A percentile compares a stretch with the other conserved stretches of the same genome.
Conservation (phyloP, 2,797 vertebrate species). For the Peromyscus aztecus region DNA sequence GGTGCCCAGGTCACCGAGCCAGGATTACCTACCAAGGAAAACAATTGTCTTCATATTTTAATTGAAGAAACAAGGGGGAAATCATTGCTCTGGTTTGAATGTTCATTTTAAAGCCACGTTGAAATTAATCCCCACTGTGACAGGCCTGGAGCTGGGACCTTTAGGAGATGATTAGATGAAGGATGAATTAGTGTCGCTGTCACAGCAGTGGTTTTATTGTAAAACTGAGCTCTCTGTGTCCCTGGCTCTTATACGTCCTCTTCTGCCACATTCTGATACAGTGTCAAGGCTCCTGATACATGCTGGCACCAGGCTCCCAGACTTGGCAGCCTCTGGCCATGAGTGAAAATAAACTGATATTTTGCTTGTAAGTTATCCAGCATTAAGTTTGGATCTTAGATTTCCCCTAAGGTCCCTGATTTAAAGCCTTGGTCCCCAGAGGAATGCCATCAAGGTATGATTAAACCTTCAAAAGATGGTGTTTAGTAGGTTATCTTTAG, state of each 20-base stretch:
- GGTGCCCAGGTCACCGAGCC: background rate
- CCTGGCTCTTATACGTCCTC: background rate
- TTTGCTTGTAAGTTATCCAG: background rate
- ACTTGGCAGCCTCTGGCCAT: background rate
- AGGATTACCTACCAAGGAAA: slow-evolving; percentile 27
- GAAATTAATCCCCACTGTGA: background rate
- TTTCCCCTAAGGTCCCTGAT: background rate
- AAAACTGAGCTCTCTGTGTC: background rate
- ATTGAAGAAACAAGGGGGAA: background rate
- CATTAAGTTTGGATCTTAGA: background rate
- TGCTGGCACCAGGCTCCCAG: background rate
- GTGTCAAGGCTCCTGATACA: background rate
- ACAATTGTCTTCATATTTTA: background rate
- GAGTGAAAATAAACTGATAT: background rate
- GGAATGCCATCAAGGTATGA: no score
- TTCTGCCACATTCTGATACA: background rate
- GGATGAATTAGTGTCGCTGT: background rate
- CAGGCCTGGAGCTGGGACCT: background rate
- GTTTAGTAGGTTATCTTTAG: background rate
- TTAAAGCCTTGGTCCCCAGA: background rate
- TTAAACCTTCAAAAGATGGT: background rate
- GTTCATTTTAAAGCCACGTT: background rate
- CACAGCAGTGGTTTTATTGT: background rate
- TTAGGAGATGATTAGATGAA: background rate
- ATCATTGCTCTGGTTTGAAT: background rate